These are phyloP conservation scores for Nemoura dubitans DNA, from an alignment of 2,888 invertebrate species.

Conservation along the genomic window DNA sequence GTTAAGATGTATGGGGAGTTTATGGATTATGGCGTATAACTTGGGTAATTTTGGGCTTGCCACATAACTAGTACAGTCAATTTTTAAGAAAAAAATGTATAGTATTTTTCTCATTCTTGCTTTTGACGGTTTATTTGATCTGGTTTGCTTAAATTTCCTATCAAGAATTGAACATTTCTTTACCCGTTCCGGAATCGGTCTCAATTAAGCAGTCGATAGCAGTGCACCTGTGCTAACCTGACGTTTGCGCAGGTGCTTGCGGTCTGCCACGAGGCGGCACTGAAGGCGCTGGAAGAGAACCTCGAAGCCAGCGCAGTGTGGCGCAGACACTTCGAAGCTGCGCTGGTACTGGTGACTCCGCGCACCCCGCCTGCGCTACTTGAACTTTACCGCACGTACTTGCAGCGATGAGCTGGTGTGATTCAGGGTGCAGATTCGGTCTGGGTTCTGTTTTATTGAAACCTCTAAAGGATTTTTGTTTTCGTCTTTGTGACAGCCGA, in stretches of 20 bases:
- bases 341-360: conserved; percentile 76
- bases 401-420: conserved; percentile 48
- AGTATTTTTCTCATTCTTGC: too few relatives aligned
- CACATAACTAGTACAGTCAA: too few relatives aligned
- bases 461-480: too few relatives aligned
- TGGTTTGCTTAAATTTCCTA: neutral
- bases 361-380: conserved; percentile 78
- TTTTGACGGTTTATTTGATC: neutral
- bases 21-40: too few relatives aligned
- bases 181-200: too few relatives aligned
- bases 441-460: too few relatives aligned
- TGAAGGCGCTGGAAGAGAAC: conserved; percentile 82
- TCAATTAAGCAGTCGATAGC: too few relatives aligned
- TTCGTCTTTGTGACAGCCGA: too few relatives aligned
- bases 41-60: neutral
- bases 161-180: neutral
- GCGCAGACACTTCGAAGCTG: conserved; percentile 76
- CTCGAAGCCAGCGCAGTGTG: conserved; percentile 70
- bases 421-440: neutral
- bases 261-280: conserved; percentile 91
- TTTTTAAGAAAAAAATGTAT: too few relatives aligned
- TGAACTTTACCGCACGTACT: conserved; percentile 75
- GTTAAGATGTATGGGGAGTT: too few relatives aligned
- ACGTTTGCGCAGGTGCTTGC: conserved; percentile 65
- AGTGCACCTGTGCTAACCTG: neutral